Conservation (phyloP, 1,140 invertebrate genomes). For the Drosophila kanapiae region DNA sequence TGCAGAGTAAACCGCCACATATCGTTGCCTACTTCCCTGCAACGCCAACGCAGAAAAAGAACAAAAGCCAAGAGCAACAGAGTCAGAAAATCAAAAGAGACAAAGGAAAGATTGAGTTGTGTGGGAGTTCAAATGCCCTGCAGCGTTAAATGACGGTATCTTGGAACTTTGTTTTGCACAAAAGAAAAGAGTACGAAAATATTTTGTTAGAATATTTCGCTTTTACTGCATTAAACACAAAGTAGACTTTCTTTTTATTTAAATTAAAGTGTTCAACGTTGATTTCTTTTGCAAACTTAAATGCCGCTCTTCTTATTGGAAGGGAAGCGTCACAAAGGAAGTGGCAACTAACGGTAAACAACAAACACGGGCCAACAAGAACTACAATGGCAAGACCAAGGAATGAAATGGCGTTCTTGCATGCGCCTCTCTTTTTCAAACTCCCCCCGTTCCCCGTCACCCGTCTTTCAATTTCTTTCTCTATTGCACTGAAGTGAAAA, state of each 20-base stretch:
- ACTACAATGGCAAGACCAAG: slow-evolving; percentile 7
- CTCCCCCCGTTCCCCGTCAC: not conserved
- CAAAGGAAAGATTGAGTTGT: slow-evolving; percentile 6
- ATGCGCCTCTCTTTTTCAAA: slow-evolving; percentile 31
- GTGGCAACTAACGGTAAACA: slow-evolving; percentile 45
- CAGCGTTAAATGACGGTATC: not conserved
- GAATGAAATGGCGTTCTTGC: slow-evolving; percentile 60
- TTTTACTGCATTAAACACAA: not conserved
- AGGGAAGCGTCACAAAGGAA: slow-evolving; percentile 49
- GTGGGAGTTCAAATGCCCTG: slow-evolving; percentile 3
- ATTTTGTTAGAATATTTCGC: not conserved
- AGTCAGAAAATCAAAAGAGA: slow-evolving; percentile 17
- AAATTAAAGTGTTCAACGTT: not conserved
- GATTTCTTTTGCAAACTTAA: not conserved
- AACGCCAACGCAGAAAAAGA: slow-evolving; percentile 9
- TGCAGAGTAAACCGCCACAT: slow-evolving; percentile 4
- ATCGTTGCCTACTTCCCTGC: slow-evolving; percentile 60
- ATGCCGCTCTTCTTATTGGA: slow-evolving; percentile 3
- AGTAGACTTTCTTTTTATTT: not conserved
- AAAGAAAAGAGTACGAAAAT: not conserved
- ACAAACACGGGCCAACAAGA: slow-evolving; percentile 21
- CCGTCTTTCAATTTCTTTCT: not conserved
- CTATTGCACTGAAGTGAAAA: not conserved
- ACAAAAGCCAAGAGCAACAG: slow-evolving; percentile 10
- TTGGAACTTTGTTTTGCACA: slow-evolving; percentile 1